Percentiles rank a stretch among this genome's conserved stretches.
These are phyloP conservation scores for Iguana delicatissima DNA, from an alignment of 2,797 vertebrate species.

Conservation along the genomic window DNA sequence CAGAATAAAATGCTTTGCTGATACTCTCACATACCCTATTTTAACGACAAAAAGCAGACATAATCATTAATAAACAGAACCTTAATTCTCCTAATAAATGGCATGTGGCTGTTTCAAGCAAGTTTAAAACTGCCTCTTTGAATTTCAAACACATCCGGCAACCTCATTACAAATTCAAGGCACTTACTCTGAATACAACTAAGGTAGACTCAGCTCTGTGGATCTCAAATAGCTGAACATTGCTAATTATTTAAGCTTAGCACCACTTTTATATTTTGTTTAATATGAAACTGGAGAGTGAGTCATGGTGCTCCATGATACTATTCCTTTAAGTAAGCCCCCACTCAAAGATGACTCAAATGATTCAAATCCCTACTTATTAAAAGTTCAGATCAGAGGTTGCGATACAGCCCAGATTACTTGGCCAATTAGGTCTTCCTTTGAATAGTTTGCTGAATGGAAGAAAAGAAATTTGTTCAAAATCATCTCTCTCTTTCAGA, in stretches of 20 bases:
- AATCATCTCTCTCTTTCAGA: background rate
- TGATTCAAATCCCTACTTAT: too few relatives aligned
- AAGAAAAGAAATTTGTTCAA: background rate
- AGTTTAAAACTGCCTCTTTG: conserved; percentile 25
- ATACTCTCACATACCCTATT: background rate
- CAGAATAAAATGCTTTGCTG: background rate
- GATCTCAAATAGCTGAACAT: background rate
- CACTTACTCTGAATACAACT: background rate
- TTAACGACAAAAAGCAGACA: background rate
- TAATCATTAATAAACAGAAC: background rate
- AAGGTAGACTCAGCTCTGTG: background rate
- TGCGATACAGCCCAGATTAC: too few relatives aligned
- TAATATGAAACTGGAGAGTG: background rate
- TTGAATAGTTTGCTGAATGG: background rate
- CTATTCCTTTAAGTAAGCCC: background rate
- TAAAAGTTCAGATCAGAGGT: too few relatives aligned
- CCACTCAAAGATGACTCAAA: too few relatives aligned
- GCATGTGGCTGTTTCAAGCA: background rate
- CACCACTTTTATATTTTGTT: background rate
- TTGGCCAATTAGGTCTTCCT: too few relatives aligned
- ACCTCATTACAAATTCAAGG: conserved; percentile 26
- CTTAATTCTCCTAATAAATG: background rate
- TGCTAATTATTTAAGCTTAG: background rate
- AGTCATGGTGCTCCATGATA: background rate
- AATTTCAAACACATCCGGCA: background rate